A percentile compares a stretch with the other conserved stretches of the same genome.
phyloP scores from a whole-genome alignment of 1,140 invertebrate genomes.

The Penaeus chinensis region DNA sequence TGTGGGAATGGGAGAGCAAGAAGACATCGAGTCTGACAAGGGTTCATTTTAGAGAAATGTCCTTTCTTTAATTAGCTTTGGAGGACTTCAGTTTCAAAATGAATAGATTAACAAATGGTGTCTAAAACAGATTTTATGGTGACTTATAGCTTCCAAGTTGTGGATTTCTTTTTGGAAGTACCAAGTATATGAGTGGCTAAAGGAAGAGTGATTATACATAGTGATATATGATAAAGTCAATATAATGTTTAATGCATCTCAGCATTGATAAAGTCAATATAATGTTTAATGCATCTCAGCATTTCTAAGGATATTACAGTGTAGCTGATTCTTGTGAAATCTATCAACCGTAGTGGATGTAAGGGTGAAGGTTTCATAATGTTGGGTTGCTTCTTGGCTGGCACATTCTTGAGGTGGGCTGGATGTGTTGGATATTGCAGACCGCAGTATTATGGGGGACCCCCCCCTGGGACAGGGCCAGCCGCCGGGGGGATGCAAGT shows the following conservation, averaged over 20 bases:
- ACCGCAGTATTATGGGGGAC: constrained; percentile 58
- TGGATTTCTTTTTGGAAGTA: too few relatives aligned
- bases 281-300: not conserved
- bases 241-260: not conserved
- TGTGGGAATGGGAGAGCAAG: too few relatives aligned
- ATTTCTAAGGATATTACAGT: not conserved
- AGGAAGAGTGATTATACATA: too few relatives aligned
- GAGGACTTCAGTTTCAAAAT: too few relatives aligned
- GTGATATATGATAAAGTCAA: not conserved
- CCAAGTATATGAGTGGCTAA: too few relatives aligned
- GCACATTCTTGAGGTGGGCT: constrained; percentile 49
- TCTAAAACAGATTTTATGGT: too few relatives aligned
- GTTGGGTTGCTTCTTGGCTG: constrained; percentile 47
- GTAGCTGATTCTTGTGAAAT: constrained; percentile 48
- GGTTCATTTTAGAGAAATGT: too few relatives aligned
- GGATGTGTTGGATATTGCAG: constrained; percentile 59
- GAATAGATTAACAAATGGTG: too few relatives aligned
- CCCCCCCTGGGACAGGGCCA: constrained; percentile 50
- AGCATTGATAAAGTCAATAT: not conserved
- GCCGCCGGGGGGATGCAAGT: constrained; percentile 52
- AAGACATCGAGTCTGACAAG: too few relatives aligned
- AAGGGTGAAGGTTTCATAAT: constrained; percentile 46
- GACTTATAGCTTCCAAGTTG: too few relatives aligned
- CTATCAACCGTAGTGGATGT: constrained; percentile 18
- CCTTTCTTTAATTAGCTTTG: too few relatives aligned